Evolutionary conservation across 2,888 invertebrate genomes (phyloP).

Genomic region (Unio delphinus): DNA sequence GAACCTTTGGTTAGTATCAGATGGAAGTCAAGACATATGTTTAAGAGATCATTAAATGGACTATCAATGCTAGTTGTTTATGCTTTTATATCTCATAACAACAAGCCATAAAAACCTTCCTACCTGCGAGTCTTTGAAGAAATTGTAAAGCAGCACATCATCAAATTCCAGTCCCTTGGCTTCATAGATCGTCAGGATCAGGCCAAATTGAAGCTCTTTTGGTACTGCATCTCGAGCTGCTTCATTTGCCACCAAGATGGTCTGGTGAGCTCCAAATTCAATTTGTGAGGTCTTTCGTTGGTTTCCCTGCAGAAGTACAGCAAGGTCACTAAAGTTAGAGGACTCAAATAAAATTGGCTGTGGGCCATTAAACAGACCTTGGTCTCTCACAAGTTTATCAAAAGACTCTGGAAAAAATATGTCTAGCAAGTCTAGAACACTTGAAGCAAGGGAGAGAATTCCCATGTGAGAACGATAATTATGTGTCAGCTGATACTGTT

Average conservation of each 20-base stretch:
- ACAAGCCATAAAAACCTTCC: no score
- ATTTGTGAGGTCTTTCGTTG: slow-evolving; percentile 60
- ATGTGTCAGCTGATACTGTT: slow-evolving; percentile 55
- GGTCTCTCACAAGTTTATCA: slow-evolving; percentile 60
- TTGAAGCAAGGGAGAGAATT: slow-evolving; percentile 59
- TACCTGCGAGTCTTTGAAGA: no score
- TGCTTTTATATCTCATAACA: no score
- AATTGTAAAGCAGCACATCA: no score
- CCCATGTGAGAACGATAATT: slow-evolving; percentile 66
- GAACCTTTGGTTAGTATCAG: no score
- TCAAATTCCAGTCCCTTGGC: neutral
- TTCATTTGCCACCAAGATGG: slow-evolving; percentile 62
- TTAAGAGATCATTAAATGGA: no score
- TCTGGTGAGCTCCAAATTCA: slow-evolving; percentile 68
- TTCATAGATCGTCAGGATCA: slow-evolving; percentile 65
- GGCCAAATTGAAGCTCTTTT: slow-evolving; percentile 54
- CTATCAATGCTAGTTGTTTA: no score
- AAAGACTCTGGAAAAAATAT: slow-evolving; percentile 64
- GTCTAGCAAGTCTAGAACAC: slow-evolving; percentile 59
- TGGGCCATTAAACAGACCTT: slow-evolving; percentile 63
- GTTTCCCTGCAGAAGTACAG: slow-evolving; percentile 51
- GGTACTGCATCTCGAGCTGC: slow-evolving; percentile 57
- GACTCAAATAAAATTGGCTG: slow-evolving; percentile 61
- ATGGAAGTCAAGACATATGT: no score
- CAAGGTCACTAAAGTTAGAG: slow-evolving; percentile 50